Percentiles rank a stretch among this genome's conserved stretches.
Evolutionary conservation across 1,140 invertebrate genomes (phyloP).

Genomic region (Drosophila quadrilineata): DNA sequence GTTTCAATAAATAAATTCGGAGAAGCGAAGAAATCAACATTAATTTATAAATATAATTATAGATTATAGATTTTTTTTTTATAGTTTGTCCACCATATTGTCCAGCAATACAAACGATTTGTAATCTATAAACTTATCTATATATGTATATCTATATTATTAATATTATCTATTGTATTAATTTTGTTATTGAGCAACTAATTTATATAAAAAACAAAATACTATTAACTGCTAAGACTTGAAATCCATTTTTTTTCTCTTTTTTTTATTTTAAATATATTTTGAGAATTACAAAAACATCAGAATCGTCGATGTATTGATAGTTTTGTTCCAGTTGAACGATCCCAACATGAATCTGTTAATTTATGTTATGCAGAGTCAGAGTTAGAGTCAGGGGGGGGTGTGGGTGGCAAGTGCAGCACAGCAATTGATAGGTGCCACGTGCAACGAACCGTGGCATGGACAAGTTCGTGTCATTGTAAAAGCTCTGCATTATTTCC

Average conservation of each 20-base stretch:
- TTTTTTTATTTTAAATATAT: no score
- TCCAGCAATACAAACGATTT: slow-evolving; percentile 64
- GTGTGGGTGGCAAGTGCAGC: no score
- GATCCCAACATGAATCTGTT: slow-evolving; percentile 1
- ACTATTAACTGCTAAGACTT: slow-evolving; percentile 46
- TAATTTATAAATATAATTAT: slow-evolving; percentile 19
- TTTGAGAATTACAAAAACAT: not conserved
- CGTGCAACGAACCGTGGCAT: slow-evolving; percentile 39
- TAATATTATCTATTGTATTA: no score
- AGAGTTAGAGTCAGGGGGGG: not conserved
- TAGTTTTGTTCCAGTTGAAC: slow-evolving; percentile 7
- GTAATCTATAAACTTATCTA: no score
- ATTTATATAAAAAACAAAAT: slow-evolving; percentile 65
- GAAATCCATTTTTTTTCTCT: no score
- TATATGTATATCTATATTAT: no score
- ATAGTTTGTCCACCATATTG: no score
- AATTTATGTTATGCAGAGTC: slow-evolving; percentile 33
- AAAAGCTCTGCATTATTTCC: not conserved
- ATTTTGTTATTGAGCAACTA: slow-evolving; percentile 66
- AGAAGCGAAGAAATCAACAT: not conserved
- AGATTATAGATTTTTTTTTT: no score
- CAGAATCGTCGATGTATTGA: slow-evolving; percentile 2
- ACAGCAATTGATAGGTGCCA: slow-evolving; percentile 12
- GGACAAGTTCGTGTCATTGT: slow-evolving; percentile 46
- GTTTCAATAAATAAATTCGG: slow-evolving; percentile 61